Conservation (phyloP, 2,797 vertebrate genomes). For the Chanos chanos region DNA sequence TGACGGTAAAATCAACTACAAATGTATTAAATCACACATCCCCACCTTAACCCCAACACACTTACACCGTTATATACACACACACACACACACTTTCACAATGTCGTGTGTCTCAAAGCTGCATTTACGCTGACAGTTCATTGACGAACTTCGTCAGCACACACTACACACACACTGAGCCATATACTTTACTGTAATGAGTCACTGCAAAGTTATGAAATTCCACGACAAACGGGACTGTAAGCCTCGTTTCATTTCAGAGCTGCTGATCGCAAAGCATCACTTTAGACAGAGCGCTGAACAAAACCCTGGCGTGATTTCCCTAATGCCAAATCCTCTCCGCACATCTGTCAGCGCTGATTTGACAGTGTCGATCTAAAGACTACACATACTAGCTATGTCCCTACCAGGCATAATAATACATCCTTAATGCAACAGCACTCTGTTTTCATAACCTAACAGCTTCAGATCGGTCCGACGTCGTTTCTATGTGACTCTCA, state of each 20-base stretch:
- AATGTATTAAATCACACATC: conserved; percentile 23
- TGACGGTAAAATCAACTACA: background rate
- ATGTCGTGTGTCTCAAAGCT: too few species aligned
- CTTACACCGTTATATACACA: conserved; percentile 30
- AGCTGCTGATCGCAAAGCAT: conserved; percentile 4
- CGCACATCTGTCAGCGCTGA: conserved; percentile 38
- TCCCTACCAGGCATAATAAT: too few species aligned
- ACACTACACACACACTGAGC: conserved; percentile 10
- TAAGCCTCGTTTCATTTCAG: background rate
- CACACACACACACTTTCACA: conserved; percentile 4
- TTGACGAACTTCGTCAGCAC: conserved; percentile 40
- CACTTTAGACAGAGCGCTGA: conserved; percentile 18
- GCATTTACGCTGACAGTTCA: background rate
- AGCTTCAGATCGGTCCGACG: too few species aligned
- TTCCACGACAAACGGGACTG: background rate
- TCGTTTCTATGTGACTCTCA: too few species aligned
- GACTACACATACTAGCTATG: too few species aligned
- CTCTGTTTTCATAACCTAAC: too few species aligned
- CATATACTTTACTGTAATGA: background rate
- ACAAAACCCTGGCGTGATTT: conserved; percentile 18
- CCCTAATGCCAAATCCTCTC: conserved; percentile 35
- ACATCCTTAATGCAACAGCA: too few species aligned
- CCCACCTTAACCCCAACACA: conserved; percentile 47
- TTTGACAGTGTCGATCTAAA: conserved; percentile 10
- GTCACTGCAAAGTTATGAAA: conserved; percentile 19